Evolutionary conservation across 1,140 invertebrate species (phyloP).

Genomic region (Battus philenor): DNA sequence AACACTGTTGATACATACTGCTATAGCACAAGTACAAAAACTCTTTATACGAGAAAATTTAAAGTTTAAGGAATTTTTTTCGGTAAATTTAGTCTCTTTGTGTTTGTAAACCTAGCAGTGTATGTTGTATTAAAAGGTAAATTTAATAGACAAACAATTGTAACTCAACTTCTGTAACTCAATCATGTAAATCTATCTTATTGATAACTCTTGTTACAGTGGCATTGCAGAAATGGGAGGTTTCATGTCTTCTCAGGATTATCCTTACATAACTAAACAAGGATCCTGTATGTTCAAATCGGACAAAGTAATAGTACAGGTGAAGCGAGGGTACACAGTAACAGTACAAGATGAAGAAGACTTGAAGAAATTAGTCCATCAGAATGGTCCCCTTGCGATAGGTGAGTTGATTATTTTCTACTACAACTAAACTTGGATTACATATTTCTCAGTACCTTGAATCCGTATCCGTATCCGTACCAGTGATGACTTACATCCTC

Average conservation of each 20-base stretch:
- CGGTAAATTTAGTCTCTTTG: too few relatives aligned
- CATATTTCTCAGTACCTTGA: background rate
- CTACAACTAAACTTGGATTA: background rate
- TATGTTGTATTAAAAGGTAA: background rate
- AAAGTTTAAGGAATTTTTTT: background rate
- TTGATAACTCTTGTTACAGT: background rate
- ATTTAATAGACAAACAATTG: background rate
- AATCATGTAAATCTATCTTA: background rate
- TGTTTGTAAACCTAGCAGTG: too few relatives aligned
- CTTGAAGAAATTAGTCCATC: background rate
- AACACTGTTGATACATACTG: too few relatives aligned
- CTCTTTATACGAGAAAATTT: too few relatives aligned
- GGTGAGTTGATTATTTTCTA: background rate
- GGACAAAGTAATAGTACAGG: background rate
- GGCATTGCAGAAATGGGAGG: constrained; percentile 4
- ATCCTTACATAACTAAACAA: background rate
- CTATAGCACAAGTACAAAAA: too few relatives aligned
- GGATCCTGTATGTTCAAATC: background rate
- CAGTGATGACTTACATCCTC: background rate
- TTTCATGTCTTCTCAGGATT: constrained; percentile 4
- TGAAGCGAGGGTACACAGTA: background rate
- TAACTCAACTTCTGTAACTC: background rate
- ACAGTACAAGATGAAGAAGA: background rate
- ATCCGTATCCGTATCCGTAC: background rate
- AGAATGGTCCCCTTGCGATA: background rate